Conservation (phyloP, 2,113 vertebrate species). For the Micromys minutus region DNA sequence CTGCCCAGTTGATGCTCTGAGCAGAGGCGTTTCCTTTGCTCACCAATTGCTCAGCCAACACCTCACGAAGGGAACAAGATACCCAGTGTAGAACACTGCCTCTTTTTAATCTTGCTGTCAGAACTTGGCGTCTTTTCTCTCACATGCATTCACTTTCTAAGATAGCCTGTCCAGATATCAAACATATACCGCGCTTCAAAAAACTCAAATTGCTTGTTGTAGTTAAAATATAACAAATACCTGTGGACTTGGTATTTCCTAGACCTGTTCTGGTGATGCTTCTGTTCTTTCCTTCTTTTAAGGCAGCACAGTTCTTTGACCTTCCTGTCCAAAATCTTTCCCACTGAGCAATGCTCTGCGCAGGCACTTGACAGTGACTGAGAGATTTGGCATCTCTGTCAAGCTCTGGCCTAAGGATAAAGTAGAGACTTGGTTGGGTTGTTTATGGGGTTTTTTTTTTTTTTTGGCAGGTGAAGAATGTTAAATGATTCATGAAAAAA, state of each 20-base stretch:
- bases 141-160: constrained; percentile 50
- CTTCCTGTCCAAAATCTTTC: neutral
- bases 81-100: neutral
- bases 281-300: neutral
- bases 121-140: constrained; percentile 52
- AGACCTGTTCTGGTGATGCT: neutral
- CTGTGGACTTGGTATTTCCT: constrained; percentile 6
- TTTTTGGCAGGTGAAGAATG: constrained; percentile 22
- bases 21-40: neutral
- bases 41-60: neutral
- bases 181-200: neutral
- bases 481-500: constrained; percentile 66
- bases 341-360: neutral
- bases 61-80: neutral
- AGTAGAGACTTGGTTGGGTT: neutral
- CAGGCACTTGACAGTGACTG: neutral
- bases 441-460: constrained; percentile 41
- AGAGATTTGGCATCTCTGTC: constrained; percentile 13
- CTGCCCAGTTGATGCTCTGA: neutral
- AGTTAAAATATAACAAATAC: constrained; percentile 42
- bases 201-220: neutral
- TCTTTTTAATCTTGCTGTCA: constrained; percentile 52
- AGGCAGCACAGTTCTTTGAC: constrained; percentile 49
- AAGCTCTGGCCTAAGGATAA: neutral
- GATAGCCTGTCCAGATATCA: constrained; percentile 44